phyloP scores from a whole-genome alignment of 2,113 vertebrate genomes.

The Vicugna pacos region DNA sequence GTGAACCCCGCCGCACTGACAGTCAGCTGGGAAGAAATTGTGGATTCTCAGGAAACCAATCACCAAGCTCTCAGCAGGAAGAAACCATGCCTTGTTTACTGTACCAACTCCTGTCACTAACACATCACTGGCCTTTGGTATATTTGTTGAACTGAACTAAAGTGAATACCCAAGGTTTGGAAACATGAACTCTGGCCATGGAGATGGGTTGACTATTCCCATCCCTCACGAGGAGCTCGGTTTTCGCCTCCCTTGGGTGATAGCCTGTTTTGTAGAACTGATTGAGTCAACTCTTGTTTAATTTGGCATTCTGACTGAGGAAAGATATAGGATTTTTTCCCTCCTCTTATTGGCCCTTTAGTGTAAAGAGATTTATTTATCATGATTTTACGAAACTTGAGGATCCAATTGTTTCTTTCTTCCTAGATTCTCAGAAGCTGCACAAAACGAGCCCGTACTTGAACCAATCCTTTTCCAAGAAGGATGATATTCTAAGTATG shows the following conservation, averaged over 20 bases:
- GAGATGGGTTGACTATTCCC: not conserved
- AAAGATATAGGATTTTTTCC: not conserved
- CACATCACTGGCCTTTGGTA: not conserved
- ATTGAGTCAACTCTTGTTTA: not conserved
- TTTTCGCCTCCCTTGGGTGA: not conserved
- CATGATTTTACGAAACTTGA: not conserved
- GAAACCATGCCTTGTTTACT: not conserved
- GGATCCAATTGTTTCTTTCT: not conserved
- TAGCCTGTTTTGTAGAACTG: not conserved
- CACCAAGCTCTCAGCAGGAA: not conserved
- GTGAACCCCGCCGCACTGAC: fast-evolving
- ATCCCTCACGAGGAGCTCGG: not conserved
- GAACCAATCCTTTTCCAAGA: not conserved
- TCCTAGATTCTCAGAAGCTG: not conserved
- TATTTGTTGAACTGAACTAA: not conserved
- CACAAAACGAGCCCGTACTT: not conserved
- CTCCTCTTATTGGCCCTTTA: not conserved
- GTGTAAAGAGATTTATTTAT: not conserved
- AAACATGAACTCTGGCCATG: not conserved
- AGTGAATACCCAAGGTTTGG: not conserved
- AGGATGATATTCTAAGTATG: not conserved
- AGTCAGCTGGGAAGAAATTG: not conserved
- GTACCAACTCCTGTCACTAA: not conserved
- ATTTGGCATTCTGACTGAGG: constrained; percentile 26
- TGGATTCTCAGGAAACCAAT: not conserved